Percentiles rank a stretch among this genome's conserved stretches.
These are phyloP conservation scores for Diaphora mendica DNA, from an alignment of 2,888 invertebrate genomes.

Conservation along the genomic window DNA sequence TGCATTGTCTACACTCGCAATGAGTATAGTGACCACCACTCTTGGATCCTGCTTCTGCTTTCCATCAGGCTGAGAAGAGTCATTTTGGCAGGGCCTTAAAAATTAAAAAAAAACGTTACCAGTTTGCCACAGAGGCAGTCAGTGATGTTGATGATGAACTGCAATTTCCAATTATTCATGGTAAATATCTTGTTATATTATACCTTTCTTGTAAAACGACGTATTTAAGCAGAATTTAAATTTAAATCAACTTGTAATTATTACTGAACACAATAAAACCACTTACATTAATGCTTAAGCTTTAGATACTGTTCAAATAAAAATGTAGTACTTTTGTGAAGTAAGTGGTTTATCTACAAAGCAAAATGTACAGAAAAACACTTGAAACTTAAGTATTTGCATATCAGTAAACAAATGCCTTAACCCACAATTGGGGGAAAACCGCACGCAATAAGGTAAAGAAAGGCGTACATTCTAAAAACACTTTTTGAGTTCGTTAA, in stretches of 20 bases:
- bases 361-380: neutral
- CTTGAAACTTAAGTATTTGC: constrained; percentile 6
- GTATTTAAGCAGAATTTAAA: neutral
- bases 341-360: neutral
- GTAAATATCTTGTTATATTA: neutral
- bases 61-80: no score
- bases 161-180: neutral
- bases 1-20: no score
- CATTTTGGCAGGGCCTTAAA: no score
- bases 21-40: no score
- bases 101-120: no score
- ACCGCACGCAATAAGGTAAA: neutral
- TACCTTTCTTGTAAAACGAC: neutral
- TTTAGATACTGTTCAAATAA: neutral
- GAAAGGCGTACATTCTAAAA: constrained; percentile 3
- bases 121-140: no score
- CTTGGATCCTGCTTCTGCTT: no score
- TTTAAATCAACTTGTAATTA: neutral
- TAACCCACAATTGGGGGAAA: constrained; percentile 1
- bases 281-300: neutral
- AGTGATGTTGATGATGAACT: no score
- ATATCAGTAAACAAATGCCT: neutral
- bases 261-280: neutral
- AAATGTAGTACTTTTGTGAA: neutral
- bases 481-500: neutral